Percentiles rank a stretch among this genome's conserved stretches.
These are phyloP conservation scores for Thereva unica DNA, from an alignment of 2,888 invertebrate genomes.

Conservation along the genomic window DNA sequence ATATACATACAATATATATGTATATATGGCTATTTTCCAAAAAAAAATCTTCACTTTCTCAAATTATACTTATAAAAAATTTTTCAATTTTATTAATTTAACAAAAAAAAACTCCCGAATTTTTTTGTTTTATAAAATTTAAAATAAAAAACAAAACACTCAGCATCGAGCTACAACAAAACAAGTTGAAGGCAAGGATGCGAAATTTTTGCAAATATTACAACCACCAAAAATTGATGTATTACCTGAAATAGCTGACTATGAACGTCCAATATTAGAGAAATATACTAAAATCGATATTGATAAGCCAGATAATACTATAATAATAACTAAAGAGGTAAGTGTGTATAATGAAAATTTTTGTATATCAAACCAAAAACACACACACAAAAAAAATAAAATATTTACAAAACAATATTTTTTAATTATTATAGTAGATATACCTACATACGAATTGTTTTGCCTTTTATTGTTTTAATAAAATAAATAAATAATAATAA, in stretches of 20 bases:
- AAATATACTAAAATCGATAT: conserved; percentile 61
- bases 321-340: conserved; percentile 5
- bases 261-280: conserved; percentile 70
- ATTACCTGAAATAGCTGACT: conserved; percentile 64
- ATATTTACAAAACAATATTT: too few relatives aligned
- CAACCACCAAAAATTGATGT: conserved; percentile 60
- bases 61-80: too few relatives aligned
- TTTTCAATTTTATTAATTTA: too few relatives aligned
- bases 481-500: too few relatives aligned
- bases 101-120: too few relatives aligned
- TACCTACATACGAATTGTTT: too few relatives aligned
- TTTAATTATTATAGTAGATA: too few relatives aligned
- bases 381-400: too few relatives aligned
- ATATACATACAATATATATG: too few relatives aligned
- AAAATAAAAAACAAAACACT: conserved; percentile 44
- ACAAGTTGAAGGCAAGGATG: conserved; percentile 54
- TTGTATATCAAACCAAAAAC: background rate
- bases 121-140: conserved; percentile 38
- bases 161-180: conserved; percentile 44
- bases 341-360: background rate
- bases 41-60: background rate
- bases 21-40: background rate
- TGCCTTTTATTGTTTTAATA: too few relatives aligned
- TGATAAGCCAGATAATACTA: conserved; percentile 48
- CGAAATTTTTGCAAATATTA: conserved; percentile 48